Conservation (phyloP, 2,113 vertebrate species). For the Noctilio leporinus region DNA sequence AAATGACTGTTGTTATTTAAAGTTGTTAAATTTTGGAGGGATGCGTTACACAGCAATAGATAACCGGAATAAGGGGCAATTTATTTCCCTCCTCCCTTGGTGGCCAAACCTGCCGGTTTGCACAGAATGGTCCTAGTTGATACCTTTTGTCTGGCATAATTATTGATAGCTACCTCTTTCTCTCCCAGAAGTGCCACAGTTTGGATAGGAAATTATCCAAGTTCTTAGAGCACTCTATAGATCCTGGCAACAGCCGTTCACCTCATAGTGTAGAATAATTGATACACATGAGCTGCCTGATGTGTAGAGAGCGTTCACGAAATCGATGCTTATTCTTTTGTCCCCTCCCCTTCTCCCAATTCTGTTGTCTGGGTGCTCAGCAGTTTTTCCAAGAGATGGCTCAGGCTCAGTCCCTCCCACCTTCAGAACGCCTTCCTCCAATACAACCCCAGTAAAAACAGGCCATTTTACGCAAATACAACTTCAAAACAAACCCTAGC, state of each 20-base stretch:
- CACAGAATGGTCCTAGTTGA: background rate
- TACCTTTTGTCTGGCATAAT: background rate
- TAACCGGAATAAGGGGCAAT: background rate
- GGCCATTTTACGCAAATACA: background rate
- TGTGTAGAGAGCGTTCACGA: background rate
- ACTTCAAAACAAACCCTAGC: background rate
- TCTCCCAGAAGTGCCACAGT: background rate
- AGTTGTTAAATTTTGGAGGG: background rate
- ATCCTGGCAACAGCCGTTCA: background rate
- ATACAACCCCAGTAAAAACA: background rate
- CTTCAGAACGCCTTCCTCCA: background rate
- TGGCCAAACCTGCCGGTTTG: background rate
- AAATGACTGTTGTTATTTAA: background rate
- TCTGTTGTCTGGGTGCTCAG: background rate
- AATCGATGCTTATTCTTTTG: background rate
- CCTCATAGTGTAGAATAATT: background rate
- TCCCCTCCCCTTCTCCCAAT: background rate
- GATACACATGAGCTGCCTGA: accelerated
- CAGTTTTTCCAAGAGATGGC: background rate
- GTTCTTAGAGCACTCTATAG: background rate
- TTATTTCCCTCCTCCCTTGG: background rate
- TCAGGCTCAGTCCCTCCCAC: background rate
- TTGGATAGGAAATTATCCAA: background rate
- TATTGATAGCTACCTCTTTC: background rate
- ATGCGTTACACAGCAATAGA: background rate